Evolutionary conservation across 2,113 vertebrate species (phyloP).

Genomic region (Forbesichthys papilliferus): DNA sequence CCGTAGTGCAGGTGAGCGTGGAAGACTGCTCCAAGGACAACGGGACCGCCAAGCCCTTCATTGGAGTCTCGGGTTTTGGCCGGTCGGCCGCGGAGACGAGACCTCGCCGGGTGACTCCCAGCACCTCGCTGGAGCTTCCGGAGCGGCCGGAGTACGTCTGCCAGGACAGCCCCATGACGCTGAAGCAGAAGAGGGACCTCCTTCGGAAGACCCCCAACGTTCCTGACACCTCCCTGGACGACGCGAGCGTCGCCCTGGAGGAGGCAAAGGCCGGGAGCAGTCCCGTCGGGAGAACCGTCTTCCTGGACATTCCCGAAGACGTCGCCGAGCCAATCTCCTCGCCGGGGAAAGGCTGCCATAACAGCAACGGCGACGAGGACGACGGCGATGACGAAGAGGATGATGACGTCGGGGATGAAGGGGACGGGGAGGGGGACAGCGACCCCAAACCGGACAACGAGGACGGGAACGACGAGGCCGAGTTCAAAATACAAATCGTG

Average conservation of each 20-base stretch:
- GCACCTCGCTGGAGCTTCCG: constrained; percentile 67
- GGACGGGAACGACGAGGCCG: constrained; percentile 87
- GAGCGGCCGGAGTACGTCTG: constrained; percentile 63
- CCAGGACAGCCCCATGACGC: constrained; percentile 84
- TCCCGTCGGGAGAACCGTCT: constrained; percentile 80
- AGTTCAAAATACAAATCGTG: constrained; percentile 98
- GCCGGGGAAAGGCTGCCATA: constrained; percentile 80
- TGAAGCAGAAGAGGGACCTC: constrained; percentile 93
- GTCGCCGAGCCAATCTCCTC: constrained; percentile 76
- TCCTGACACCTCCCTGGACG: constrained; percentile 86
- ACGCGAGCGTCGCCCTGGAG: constrained; percentile 63
- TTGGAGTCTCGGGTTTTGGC: constrained; percentile 38
- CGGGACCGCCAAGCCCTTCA: constrained; percentile 64
- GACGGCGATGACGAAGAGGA: constrained; percentile 83
- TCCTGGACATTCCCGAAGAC: constrained; percentile 88
- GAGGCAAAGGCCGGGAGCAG: constrained; percentile 72
- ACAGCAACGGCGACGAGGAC: constrained; percentile 79
- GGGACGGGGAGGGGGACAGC: constrained; percentile 81
- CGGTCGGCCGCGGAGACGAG: constrained; percentile 43
- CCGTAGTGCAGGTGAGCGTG: constrained; percentile 88
- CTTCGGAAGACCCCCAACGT: constrained; percentile 88
- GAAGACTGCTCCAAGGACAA: constrained; percentile 87
- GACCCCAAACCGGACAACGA: constrained; percentile 57
- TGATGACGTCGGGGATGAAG: constrained; percentile 83
- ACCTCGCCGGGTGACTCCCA: constrained; percentile 43